phyloP scores from a whole-genome alignment of 2,113 vertebrate species.

The Neodon shergylaensis region DNA sequence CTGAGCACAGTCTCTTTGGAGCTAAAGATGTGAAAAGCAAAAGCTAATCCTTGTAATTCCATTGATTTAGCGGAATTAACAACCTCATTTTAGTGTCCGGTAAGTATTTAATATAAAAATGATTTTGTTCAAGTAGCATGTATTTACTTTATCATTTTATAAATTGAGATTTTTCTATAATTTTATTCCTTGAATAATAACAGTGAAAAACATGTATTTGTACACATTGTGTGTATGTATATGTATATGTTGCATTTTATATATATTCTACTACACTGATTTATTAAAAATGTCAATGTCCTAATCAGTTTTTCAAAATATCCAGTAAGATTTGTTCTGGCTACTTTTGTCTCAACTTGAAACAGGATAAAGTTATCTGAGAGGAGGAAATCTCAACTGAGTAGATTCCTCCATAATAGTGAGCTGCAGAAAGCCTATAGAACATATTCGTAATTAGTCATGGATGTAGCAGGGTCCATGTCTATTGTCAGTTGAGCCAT shows the following conservation, averaged over 20 bases:
- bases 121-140: constrained; percentile 1
- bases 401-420: background rate
- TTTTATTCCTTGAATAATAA: background rate
- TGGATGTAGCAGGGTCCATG: background rate
- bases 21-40: background rate
- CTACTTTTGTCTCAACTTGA: background rate
- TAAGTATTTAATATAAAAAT: background rate
- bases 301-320: constrained; percentile 14
- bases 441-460: background rate
- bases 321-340: background rate
- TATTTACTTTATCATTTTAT: background rate
- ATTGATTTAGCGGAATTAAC: background rate
- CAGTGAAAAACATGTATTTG: background rate
- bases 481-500: too few species aligned
- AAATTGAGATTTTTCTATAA: constrained; percentile 52
- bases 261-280: background rate
- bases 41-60: constrained; percentile 12
- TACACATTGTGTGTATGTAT: too few species aligned
- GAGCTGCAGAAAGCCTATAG: background rate
- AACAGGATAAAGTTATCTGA: background rate
- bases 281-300: background rate
- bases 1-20: constrained; percentile 29
- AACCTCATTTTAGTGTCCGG: background rate
- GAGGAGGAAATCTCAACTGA: background rate
- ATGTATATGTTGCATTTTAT: constrained; percentile 47